phyloP scores from a whole-genome alignment of 2,888 invertebrate genomes.

The Lamellibrachia columna region DNA sequence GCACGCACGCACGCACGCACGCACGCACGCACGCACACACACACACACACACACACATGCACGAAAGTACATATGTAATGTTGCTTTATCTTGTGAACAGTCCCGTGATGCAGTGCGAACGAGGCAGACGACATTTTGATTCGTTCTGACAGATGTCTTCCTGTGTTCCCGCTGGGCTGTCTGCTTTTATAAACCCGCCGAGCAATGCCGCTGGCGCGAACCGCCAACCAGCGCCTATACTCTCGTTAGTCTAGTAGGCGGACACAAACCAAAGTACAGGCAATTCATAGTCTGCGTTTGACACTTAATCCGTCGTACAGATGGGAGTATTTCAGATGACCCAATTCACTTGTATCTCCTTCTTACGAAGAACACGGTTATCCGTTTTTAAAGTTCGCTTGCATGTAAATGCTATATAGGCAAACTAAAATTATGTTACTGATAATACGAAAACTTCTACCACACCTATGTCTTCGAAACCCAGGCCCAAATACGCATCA shows the following conservation, averaged over 20 bases:
- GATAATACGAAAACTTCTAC: no score
- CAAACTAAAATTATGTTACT: no score
- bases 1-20: neutral
- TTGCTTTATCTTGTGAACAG: neutral
- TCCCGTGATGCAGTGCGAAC: neutral
- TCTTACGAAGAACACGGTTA: neutral
- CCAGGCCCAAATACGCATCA: no score
- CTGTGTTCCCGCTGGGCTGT: neutral
- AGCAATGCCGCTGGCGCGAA: neutral
- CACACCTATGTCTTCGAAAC: no score
- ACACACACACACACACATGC: neutral
- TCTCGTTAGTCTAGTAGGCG: neutral
- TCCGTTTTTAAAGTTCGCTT: neutral
- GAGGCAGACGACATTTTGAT: neutral
- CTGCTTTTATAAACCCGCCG: neutral
- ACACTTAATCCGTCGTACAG: neutral
- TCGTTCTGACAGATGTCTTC: slow-evolving; percentile 6
- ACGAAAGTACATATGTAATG: neutral
- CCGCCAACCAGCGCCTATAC: neutral
- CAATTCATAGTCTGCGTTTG: neutral
- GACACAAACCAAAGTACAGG: neutral
- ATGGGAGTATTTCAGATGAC: neutral
- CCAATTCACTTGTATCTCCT: neutral
- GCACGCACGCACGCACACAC: neutral
- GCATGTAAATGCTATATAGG: no score